phyloP scores from a whole-genome alignment of 2,888 invertebrate genomes.

The Sminthurinus aureus region DNA sequence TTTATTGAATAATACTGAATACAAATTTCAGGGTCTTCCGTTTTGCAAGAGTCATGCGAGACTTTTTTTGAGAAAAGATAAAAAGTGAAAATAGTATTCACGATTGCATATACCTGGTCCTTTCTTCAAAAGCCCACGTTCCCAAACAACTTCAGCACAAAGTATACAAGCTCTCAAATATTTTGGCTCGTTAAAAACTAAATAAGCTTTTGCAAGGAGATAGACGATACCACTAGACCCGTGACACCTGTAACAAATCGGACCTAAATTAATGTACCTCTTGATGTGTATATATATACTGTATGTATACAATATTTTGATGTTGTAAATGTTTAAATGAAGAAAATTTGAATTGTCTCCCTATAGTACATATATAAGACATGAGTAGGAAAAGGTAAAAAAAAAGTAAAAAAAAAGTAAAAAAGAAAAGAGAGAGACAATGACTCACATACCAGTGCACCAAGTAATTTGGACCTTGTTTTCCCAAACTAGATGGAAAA shows the following conservation, averaged over 20 bases:
- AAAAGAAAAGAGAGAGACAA: background rate
- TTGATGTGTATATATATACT: too few relatives aligned
- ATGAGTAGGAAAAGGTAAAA: background rate
- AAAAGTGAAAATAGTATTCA: background rate
- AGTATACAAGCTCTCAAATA: constrained; percentile 74
- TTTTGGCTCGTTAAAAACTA: constrained; percentile 75
- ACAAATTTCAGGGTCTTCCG: too few relatives aligned
- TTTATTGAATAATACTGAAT: too few relatives aligned
- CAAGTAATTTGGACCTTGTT: constrained; percentile 67
- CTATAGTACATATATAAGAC: too few relatives aligned
- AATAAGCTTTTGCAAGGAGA: constrained; percentile 80
- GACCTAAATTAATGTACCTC: too few relatives aligned
- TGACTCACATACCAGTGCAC: constrained; percentile 71
- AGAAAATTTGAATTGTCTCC: too few relatives aligned
- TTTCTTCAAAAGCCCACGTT: constrained; percentile 81
- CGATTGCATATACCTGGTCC: constrained; percentile 80
- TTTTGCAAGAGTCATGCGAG: too few relatives aligned
- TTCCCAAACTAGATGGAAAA: constrained; percentile 78
- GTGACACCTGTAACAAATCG: background rate
- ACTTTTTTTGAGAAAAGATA: too few relatives aligned
- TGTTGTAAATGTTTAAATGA: too few relatives aligned
- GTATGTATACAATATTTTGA: too few relatives aligned
- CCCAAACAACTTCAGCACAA: constrained; percentile 82
- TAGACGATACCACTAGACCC: constrained; percentile 68
- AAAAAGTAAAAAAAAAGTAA: background rate